Evolutionary conservation across 2,113 vertebrate genomes (phyloP).

Genomic region (Bungarus multicinctus): DNA sequence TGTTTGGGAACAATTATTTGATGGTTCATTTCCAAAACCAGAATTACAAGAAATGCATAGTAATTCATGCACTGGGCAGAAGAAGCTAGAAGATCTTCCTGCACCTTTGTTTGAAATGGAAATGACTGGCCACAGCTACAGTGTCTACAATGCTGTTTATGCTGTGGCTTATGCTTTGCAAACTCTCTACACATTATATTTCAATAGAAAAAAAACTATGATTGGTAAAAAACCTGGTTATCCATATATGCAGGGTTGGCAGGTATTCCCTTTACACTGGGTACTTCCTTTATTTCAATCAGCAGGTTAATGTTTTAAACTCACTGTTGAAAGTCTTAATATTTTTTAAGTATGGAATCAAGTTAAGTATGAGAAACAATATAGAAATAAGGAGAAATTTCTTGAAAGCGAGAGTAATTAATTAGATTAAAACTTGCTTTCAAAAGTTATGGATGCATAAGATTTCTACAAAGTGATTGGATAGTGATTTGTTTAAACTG

Average conservation of each 20-base stretch:
- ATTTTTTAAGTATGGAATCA: too few relatives aligned
- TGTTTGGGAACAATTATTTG: neutral
- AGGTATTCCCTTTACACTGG: neutral
- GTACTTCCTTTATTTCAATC: neutral
- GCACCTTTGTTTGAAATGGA: neutral
- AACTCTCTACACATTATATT: neutral
- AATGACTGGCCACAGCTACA: neutral
- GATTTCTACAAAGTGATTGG: too few relatives aligned
- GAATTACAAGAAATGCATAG: rapidly evolving
- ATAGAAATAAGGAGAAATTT: too few relatives aligned
- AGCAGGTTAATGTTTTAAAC: neutral
- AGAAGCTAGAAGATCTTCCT: neutral
- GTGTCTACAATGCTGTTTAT: neutral
- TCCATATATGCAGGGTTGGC: neutral
- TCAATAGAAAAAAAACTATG: neutral
- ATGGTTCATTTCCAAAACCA: neutral
- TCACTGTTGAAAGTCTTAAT: neutral
- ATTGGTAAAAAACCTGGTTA: neutral
- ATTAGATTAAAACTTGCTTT: too few relatives aligned
- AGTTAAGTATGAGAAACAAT: too few relatives aligned
- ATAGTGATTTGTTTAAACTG: too few relatives aligned
- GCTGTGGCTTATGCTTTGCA: neutral
- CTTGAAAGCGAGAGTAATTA: too few relatives aligned
- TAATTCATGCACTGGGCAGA: neutral
- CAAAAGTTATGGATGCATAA: too few relatives aligned